Evolutionary conservation across 2,797 vertebrate species (phyloP).

Genomic region (Hybognathus amarus): DNA sequence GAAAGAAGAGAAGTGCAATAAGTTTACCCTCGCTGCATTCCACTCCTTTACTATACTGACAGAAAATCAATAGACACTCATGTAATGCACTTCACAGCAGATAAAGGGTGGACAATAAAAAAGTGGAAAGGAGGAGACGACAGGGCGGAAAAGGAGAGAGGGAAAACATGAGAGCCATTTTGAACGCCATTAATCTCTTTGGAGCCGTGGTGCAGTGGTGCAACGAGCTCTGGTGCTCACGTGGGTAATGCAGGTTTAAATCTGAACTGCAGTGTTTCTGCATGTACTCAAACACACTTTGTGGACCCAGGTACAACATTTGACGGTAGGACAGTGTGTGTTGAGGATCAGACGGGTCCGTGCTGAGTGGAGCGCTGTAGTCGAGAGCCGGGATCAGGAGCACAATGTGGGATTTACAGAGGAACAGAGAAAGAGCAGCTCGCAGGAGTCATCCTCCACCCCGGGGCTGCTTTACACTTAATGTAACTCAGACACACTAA

Average conservation of each 20-base stretch:
- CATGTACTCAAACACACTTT: not conserved
- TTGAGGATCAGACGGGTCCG: conserved; percentile 17
- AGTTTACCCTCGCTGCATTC: conserved; percentile 70
- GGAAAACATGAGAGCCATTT: not conserved
- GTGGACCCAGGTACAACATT: not conserved
- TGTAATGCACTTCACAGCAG: conserved; percentile 74
- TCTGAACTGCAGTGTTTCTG: not conserved
- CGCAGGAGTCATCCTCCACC: conserved; percentile 50
- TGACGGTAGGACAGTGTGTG: not conserved
- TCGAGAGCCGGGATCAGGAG: conserved; percentile 47
- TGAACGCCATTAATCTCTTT: not conserved
- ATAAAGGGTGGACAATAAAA: conserved; percentile 60
- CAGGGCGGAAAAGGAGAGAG: not conserved
- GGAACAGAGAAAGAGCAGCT: conserved; percentile 37
- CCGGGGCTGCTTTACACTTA: conserved; percentile 56
- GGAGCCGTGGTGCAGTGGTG: not conserved
- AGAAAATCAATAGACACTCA: conserved; percentile 75
- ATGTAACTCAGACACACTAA: conserved; percentile 60
- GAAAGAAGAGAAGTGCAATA: conserved; percentile 67
- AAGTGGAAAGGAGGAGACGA: not conserved
- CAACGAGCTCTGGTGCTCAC: not conserved
- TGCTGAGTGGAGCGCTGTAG: conserved; percentile 38
- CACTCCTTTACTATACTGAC: conserved; percentile 65
- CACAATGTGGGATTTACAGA: conserved; percentile 59
- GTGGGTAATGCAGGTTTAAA: not conserved